Evolutionary conservation across 2,888 invertebrate species (phyloP).

Genomic region (Nudaria mundana): DNA sequence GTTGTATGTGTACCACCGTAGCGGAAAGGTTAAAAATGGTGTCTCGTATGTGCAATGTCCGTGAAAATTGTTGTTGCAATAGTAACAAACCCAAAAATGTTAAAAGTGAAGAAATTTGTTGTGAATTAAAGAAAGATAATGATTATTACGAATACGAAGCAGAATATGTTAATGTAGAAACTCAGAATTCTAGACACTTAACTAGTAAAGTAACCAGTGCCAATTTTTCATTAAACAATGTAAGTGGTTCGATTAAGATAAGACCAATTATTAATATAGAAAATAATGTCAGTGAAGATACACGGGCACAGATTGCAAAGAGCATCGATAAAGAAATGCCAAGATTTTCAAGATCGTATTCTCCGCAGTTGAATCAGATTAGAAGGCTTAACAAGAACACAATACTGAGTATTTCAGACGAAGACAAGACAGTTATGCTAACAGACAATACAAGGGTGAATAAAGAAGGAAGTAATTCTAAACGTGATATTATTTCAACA

Average conservation of each 20-base stretch:
- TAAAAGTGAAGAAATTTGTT: constrained; percentile 42
- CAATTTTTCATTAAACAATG: constrained; percentile 28
- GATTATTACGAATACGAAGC: constrained; percentile 20
- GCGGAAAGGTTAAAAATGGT: constrained; percentile 44
- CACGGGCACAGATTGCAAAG: background rate
- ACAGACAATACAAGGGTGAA: background rate
- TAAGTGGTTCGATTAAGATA: background rate
- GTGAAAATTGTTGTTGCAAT: constrained; percentile 41
- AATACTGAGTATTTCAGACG: constrained; percentile 33
- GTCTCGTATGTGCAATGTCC: constrained; percentile 19
- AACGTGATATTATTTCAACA: constrained; percentile 1
- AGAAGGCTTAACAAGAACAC: constrained; percentile 29
- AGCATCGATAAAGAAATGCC: background rate
- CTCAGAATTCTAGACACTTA: constrained; percentile 41
- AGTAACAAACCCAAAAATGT: constrained; percentile 17
- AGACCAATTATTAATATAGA: background rate
- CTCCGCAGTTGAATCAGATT: constrained; percentile 11
- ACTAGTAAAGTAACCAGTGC: constrained; percentile 27
- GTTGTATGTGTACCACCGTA: constrained; percentile 50
- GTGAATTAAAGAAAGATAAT: constrained; percentile 37
- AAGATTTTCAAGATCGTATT: background rate
- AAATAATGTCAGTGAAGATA: background rate
- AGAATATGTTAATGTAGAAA: constrained; percentile 40
- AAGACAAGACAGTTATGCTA: constrained; percentile 37
- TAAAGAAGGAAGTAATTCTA: constrained; percentile 6